Conservation (phyloP, 2,797 vertebrate species). For the Simalia tracyae region DNA sequence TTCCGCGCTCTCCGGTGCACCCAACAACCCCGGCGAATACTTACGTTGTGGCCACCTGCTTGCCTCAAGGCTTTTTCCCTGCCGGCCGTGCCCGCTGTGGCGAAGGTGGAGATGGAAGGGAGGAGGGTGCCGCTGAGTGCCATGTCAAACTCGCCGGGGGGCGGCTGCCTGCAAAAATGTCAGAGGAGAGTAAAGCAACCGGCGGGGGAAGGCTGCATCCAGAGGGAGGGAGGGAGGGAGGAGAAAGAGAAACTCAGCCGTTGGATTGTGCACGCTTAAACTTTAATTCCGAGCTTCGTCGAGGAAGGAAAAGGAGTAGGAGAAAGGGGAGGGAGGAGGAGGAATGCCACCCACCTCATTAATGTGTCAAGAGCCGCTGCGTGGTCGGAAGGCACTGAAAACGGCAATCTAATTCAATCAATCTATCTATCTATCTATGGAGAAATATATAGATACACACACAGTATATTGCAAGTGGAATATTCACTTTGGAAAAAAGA, state of each 20-base stretch:
- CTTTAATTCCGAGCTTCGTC: background rate
- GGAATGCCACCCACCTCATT: conserved; percentile 69
- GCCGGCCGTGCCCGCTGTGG: conserved; percentile 78
- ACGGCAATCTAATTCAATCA: background rate
- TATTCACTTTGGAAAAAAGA: background rate
- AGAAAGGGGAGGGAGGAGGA: background rate
- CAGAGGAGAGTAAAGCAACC: conserved; percentile 45
- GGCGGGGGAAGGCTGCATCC: background rate
- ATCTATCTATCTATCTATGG: background rate
- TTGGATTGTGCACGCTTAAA: background rate
- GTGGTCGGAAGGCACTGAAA: conserved; percentile 45
- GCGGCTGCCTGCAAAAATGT: conserved; percentile 83
- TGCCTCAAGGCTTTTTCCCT: conserved; percentile 84
- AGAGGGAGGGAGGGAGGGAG: background rate
- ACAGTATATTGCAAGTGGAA: background rate
- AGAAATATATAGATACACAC: background rate
- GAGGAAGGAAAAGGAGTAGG: background rate
- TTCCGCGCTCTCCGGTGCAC: background rate
- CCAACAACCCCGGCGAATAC: conserved; percentile 61
- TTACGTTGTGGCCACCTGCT: conserved; percentile 82
- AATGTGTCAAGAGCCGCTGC: conserved; percentile 52
- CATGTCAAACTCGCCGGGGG: conserved; percentile 93
- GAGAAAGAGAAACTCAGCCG: background rate
- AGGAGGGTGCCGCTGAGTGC: conserved; percentile 91
- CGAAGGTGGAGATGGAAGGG: conserved; percentile 93